These are phyloP conservation scores for Rhopalosiphum maidis DNA, from an alignment of 1,140 invertebrate species.

Conservation along the genomic window DNA sequence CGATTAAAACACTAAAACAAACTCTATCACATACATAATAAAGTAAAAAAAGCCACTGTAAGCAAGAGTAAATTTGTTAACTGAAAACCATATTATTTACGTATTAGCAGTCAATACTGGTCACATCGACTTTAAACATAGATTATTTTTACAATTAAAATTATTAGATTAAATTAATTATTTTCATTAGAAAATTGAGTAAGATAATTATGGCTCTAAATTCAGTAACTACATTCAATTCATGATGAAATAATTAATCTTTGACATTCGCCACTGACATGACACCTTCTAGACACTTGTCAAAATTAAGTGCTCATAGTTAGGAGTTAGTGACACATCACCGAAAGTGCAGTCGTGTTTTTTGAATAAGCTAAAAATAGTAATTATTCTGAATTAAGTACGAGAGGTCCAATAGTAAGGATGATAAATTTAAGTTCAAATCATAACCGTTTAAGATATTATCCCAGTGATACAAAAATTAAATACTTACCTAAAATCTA, in stretches of 20 bases:
- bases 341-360: background rate
- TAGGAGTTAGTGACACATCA: background rate
- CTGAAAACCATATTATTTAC: background rate
- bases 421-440: background rate
- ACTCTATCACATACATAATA: background rate
- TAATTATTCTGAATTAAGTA: background rate
- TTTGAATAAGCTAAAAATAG: background rate
- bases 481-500: too few relatives aligned
- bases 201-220: background rate
- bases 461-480: too few relatives aligned
- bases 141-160: constrained; percentile 10
- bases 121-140: background rate
- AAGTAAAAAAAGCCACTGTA: background rate
- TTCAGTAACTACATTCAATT: background rate
- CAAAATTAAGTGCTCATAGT: background rate
- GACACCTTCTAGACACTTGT: background rate
- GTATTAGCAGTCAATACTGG: background rate
- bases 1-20: too few relatives aligned
- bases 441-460: background rate
- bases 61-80: background rate
- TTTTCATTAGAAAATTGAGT: background rate
- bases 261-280: background rate
- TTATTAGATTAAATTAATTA: background rate
- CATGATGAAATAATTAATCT: background rate
- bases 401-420: background rate